These are phyloP conservation scores for Sinohyriopsis cumingii DNA, from an alignment of 2,888 invertebrate species.

Conservation along the genomic window DNA sequence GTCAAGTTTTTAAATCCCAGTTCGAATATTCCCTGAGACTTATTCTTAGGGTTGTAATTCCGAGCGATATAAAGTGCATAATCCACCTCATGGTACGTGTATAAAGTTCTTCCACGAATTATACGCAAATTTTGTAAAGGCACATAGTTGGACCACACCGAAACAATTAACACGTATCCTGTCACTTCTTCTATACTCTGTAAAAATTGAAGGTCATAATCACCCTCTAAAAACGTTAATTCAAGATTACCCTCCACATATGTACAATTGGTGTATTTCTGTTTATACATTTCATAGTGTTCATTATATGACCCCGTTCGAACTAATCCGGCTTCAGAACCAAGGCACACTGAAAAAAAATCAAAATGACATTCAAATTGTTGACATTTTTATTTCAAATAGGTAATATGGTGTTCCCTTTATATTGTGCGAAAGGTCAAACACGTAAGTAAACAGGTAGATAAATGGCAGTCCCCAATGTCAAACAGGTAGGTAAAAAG, in stretches of 20 bases:
- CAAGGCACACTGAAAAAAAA: conserved; percentile 60
- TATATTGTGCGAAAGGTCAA: no score
- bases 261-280: conserved; percentile 94
- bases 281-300: conserved; percentile 50
- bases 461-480: no score
- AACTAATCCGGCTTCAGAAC: conserved; percentile 51
- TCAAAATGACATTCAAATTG: neutral
- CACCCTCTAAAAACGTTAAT: conserved; percentile 86
- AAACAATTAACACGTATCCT: conserved; percentile 95
- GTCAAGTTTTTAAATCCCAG: conserved; percentile 55
- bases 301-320: conserved; percentile 40
- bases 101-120: conserved; percentile 92
- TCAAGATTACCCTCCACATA: conserved; percentile 99
- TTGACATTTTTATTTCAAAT: no score
- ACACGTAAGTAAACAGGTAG: no score
- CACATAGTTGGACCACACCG: conserved; percentile 88
- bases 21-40: conserved; percentile 58
- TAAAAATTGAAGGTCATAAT: conserved; percentile 90
- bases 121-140: conserved; percentile 92
- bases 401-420: no score
- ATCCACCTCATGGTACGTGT: conserved; percentile 82
- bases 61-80: conserved; percentile 66
- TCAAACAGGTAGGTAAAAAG: no score
- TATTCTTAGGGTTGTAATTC: conserved; percentile 80
- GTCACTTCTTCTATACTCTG: conserved; percentile 93